Base-by-base conservation (phyloP, 2,797 vertebrate species). In the Onychomys arenicola region DNA sequence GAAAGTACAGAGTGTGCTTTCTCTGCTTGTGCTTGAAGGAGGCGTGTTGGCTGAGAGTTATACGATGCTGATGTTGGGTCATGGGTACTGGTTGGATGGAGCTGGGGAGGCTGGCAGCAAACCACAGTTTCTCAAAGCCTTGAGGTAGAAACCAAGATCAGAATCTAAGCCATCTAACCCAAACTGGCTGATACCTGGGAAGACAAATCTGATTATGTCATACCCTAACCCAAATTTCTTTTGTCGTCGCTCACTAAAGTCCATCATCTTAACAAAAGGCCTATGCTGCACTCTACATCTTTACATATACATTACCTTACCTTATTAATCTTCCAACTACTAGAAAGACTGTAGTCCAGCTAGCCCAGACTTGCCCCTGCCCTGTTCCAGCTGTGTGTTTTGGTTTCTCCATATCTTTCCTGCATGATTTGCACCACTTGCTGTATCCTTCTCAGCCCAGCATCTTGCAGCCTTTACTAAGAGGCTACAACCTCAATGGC, bases 121-220 rank as follows among this genome's bases (percentile, higher is more conserved):
- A 83, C 8, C 63, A 14, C 27, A 57, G 27, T 52, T 93, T 93
- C 89, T 90, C 61, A 94, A 69, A 93, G 77, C 63, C 86, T 94
- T 71, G 77, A 94, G 65, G 49, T 89, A 46, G 76, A 96, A 96
- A 94, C 88, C 55, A 34, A 95, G 90, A 93, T 94, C 40, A 71
- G 90, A 96, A 94, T 95, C 93, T 96, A 67, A 95, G 81, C 49
- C 90, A 46, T 93, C 49, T 76, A 85, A 91, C 75, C 92, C 92
- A 94, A 75, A 89, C n/a, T 59, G n/a, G 86, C 55, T 46, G 19
- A 57, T 65, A 87, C 29, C 93, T 77, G 59, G 37, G 57, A 91
- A 75, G 43, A 90, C 63, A 85, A 71, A 94, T 92, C 78, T 94
- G 69, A 57, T 93, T 73, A 75, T 34, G 27, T 89, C 83, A 96